phyloP scores from a whole-genome alignment of 1,140 invertebrate species.

The honey bee (Apis mellifera) region DNA sequence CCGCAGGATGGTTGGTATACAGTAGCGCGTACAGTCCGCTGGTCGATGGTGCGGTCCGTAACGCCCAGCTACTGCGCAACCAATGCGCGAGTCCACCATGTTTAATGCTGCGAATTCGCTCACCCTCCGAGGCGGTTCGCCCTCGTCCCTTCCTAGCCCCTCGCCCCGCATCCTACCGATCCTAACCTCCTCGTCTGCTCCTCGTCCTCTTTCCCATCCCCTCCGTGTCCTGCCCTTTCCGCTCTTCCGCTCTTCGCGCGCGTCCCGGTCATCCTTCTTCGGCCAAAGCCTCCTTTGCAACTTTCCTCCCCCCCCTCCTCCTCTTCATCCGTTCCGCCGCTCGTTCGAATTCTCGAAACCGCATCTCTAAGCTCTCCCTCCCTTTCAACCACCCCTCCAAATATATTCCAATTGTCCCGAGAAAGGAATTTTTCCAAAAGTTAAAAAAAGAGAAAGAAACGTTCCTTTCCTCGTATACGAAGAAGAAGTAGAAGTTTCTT shows the following conservation, averaged over 20 bases:
- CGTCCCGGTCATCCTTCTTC: conserved; percentile 9
- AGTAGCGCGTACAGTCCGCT: conserved; percentile 63
- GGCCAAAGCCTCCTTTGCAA: background rate
- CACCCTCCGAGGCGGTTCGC: conserved; percentile 56
- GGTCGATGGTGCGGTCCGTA: conserved; percentile 70
- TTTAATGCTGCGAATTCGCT: conserved; percentile 70
- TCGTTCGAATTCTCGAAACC: conserved; percentile 46
- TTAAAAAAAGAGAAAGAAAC: no score
- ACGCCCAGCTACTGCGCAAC: conserved; percentile 70
- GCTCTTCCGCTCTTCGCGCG: background rate
- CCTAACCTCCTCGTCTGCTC: conserved; percentile 53
- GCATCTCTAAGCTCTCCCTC: conserved; percentile 31
- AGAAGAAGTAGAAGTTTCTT: no score
- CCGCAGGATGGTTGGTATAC: conserved; percentile 67
- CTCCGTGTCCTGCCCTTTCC: conserved; percentile 32
- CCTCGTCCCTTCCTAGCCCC: conserved; percentile 50
- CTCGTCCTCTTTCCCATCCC: conserved; percentile 54
- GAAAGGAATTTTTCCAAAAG: no score
- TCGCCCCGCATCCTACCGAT: conserved; percentile 43
- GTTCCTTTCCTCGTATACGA: no score
- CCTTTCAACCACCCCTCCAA: no score
- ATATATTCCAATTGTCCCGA: no score
- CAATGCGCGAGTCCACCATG: conserved; percentile 71
- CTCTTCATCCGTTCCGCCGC: conserved; percentile 15
- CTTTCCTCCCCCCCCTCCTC: conserved; percentile 15